Evolutionary conservation across 2,888 invertebrate genomes (phyloP), one percentile per base, ranked within the genome.

Genomic region (Thereva nobilitata): DNA sequence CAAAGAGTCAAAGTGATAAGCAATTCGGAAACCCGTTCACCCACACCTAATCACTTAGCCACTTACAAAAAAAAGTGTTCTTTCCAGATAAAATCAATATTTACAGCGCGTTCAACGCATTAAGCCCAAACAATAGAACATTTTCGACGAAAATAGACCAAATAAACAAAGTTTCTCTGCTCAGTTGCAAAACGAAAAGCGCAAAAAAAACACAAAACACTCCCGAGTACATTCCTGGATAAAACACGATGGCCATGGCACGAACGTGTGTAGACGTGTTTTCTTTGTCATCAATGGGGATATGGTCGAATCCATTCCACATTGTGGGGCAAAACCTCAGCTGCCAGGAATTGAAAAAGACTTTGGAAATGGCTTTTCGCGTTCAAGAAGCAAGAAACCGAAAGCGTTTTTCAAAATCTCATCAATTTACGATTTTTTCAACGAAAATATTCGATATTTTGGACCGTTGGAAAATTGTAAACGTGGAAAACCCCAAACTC

Each of bases 251-350:
- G 61, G 61, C 41, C 23, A 23, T 23, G 37, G 59, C 52, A 57
- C 50, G 52, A 57, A 66, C 69, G 61, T 65, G 52, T 45, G 45
- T 54, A 49, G 54, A 50, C 55, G 42, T 45, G 63, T 65, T 66
- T 70, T 66, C 66, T 69, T 68, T 70, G 70, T 70, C 70, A 70
- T 70, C 70, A 70, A 70, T 70, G 70, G 66, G 68, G 56, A 54
- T 50, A 45, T 38, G 54, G 68, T 40, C 67, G 66, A 57, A 55
- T 47, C 67, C 66, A 68, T 66, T 67, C 35, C 5, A 6, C 49
- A 2, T 9, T 50, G 35, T 5, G 38, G 61, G 61, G 61, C 50
- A 61, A 50, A 50, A 23, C 23, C 23, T 23, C 23, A 23, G 23
- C 23, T 23, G 23, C 23, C 23, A 23, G 23, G 23, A 23, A 23